A percentile compares a stretch with the other conserved stretches of the same genome.
Evolutionary conservation across 2,797 vertebrate species (phyloP).

Genomic region (Scleropages formosus): DNA sequence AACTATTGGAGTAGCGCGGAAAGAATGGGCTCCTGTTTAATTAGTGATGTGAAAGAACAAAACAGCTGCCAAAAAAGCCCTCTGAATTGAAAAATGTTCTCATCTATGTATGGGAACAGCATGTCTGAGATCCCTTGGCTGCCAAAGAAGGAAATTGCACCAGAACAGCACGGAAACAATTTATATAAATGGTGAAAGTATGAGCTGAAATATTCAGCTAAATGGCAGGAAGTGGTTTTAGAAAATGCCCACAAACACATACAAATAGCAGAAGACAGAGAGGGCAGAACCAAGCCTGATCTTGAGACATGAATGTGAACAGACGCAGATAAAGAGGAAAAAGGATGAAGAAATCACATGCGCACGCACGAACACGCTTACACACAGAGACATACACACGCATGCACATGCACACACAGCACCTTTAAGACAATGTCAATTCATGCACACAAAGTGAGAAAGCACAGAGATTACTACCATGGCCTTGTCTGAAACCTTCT

Average conservation of each 20-base stretch:
- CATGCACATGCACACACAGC: too few relatives aligned
- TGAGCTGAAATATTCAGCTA: not conserved
- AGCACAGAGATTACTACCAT: too few relatives aligned
- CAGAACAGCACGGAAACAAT: not conserved
- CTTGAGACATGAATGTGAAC: too few relatives aligned
- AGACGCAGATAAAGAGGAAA: too few relatives aligned
- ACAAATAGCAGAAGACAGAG: too few relatives aligned
- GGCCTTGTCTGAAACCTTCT: too few relatives aligned
- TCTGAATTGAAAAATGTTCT: not conserved
- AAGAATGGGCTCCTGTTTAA: slow-evolving; percentile 20
- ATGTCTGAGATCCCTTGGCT: not conserved
- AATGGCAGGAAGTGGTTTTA: not conserved
- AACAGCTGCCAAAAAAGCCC: not conserved
- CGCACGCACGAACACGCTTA: not conserved
- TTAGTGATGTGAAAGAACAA: not conserved
- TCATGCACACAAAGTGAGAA: too few relatives aligned
- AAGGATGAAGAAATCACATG: too few relatives aligned
- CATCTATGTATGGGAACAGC: not conserved
- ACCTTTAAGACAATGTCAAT: too few relatives aligned
- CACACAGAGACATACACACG: too few relatives aligned
- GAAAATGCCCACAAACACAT: not conserved
- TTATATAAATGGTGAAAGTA: not conserved
- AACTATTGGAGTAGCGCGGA: not conserved
- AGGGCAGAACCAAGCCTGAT: too few relatives aligned
- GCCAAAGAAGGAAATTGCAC: not conserved